Conservation (phyloP, 2,888 invertebrate species). For the Mesodorylaimus sp. region DNA sequence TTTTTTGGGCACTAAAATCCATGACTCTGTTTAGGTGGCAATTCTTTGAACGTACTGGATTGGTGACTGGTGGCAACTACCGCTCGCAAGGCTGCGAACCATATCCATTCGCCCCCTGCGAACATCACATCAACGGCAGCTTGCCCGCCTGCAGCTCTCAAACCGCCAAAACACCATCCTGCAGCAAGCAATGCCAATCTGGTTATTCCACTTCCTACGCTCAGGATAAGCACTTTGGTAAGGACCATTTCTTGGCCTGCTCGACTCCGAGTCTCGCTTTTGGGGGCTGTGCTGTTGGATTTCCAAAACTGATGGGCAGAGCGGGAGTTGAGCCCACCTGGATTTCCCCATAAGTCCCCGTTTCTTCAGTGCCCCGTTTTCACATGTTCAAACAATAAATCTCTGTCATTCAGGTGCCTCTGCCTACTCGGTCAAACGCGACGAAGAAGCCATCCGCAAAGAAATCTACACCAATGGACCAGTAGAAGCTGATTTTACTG, state of each 20-base stretch:
- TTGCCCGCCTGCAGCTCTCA: conserved; percentile 6
- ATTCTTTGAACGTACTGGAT: conserved; percentile 58
- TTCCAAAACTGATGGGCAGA: too few species aligned
- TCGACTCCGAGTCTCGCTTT: too few species aligned
- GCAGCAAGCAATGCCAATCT: conserved; percentile 46
- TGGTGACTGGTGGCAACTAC: conserved; percentile 61
- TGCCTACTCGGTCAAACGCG: conserved; percentile 37
- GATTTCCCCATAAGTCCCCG: too few species aligned
- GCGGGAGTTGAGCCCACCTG: too few species aligned
- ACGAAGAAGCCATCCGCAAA: conserved; percentile 49
- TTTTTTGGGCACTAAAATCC: too few species aligned
- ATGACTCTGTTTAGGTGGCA: too few species aligned
- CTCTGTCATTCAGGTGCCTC: not conserved
- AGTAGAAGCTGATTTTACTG: conserved; percentile 66
- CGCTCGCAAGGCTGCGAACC: conserved; percentile 53
- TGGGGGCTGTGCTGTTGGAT: too few species aligned
- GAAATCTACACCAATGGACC: conserved; percentile 68
- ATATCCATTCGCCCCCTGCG: conserved; percentile 65
- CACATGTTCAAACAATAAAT: not conserved
- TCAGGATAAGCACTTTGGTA: conserved; percentile 56
- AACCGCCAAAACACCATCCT: conserved; percentile 58
- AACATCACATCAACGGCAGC: conserved; percentile 63
- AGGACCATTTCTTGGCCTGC: not conserved
- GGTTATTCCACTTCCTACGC: conserved; percentile 49
- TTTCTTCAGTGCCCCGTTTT: too few species aligned